Base-by-base conservation (phyloP, 1,140 invertebrate species). In the Bombus sibiricus region DNA sequence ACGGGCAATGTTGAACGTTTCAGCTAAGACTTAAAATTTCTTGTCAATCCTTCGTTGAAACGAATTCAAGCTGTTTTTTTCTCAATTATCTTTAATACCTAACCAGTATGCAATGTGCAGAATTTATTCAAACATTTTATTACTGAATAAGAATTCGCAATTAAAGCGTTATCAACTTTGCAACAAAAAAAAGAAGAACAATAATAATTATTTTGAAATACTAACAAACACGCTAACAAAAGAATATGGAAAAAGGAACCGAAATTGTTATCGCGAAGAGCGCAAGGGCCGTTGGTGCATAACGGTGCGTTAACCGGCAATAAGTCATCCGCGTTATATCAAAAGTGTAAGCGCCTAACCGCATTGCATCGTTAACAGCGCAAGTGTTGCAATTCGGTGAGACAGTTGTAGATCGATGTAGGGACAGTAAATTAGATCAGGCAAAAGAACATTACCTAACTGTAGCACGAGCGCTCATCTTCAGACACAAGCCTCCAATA, bases 391-490 rank as follows among this genome's bases (percentile, higher is more conserved):
- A 93, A 92, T 86, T 81, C 83, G 69, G 73, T 66, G 88, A 94
- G 93, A 93, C 92, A 93, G 93, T 92, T 91, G 92, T 87, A 91
- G 93, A 95, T 95, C 93, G 93, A 93, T 95, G 92, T 91, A 91
- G 91, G 92, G 87, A 90, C 90, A 91, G 90, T 95, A 94, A 95
- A 95, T 95, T 94, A 94, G 93, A 95, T 95, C 94, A 93, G 91
- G 91, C 93, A 92, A 93, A 92, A 43, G 92, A 94, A 91, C 89
- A 93, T 94, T 94, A 92, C 91, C 86, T 89, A 93, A 94, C 90
- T 91, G 86, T 86, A 87, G 86, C 88, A 90, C 83, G 88, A 90
- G 89, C 89, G 91, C 87, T 85, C 86, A 91, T 92, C 91, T 91
- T 89, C 88, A 76, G 76, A 32, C 75, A 75, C 69, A 86, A 64